Base-by-base conservation (phyloP, 92 coral and sea anemone species). In the Plumapathes pennacea region DNA sequence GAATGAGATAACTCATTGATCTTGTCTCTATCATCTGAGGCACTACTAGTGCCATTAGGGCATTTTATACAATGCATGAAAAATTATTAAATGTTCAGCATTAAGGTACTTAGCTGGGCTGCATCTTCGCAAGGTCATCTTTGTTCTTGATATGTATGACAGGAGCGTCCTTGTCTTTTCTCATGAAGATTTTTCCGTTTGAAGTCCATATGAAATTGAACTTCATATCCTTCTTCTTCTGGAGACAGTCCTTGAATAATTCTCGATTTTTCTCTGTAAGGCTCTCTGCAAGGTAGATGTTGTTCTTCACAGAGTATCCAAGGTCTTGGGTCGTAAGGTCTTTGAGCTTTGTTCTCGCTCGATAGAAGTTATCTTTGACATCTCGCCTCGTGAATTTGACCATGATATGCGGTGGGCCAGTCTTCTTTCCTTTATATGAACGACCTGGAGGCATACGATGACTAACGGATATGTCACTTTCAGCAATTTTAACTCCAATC, bases 381-480 rank as follows among this genome's bases (percentile, higher is more conserved):
- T 50, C 53, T 25, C 73, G 73, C 53, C 81, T 41, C 10, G 64
- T 28, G 28, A 56, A 57, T 23, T 57, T 69, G 3, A 57, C 67
- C 32, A 37, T 52, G 30, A 49, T 26, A 15, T 63, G 32, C 25
- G 73, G 64, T 12, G 66, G 21, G 10, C 39, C 46, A 23, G 34
- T 12, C 49, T 61, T 72, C n/a, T n/a, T n/a, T 21, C 62, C 72
- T 29, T 72, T 61, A 53, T 61, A 44, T 48, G 8, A 17, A 48
- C 50, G 29, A 38, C 26, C 40, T 37, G 32, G 52, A 37, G 64
- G 69, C 45, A 70, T 25, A 20, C 77, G 77, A 54, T 74, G 74
- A 42, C 81, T 74, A 10, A 74, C 62, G 40, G 74, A 74, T 8
- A 45, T 74, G 64, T 74, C 74, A 29, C 46, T 53, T 36, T 74